Evolutionary conservation across 2,113 vertebrate species (phyloP).

Genomic region (Antechinus stuartii): DNA sequence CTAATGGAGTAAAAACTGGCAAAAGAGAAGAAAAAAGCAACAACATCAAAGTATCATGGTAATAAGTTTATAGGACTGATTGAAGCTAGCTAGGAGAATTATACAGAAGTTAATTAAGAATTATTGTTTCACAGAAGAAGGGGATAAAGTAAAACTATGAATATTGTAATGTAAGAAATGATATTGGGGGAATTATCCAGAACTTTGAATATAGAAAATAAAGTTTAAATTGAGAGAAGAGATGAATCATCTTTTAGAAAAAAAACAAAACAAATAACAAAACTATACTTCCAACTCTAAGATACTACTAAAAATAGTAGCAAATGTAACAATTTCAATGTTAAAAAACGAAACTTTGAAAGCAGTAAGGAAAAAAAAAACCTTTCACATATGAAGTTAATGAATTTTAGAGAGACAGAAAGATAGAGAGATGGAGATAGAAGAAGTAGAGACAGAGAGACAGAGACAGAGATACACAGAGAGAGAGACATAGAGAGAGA

Average conservation of each 20-base stretch:
- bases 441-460: not conserved
- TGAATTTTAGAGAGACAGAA: not conserved
- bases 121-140: not conserved
- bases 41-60: not conserved
- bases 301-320: not conserved
- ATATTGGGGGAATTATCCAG: not conserved
- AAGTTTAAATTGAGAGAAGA: not conserved
- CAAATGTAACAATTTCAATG: not conserved
- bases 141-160: not conserved
- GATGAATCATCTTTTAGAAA: not conserved
- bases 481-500: not conserved
- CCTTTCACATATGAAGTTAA: not conserved
- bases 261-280: not conserved
- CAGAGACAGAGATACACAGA: not conserved
- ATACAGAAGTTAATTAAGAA: not conserved
- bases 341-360: not conserved
- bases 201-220: not conserved
- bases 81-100: not conserved
- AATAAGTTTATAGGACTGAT: not conserved
- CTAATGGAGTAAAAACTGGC: not conserved
- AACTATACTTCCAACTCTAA: not conserved
- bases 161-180: not conserved
- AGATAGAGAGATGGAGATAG: not conserved
- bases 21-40: not conserved
- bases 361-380: not conserved